These are phyloP conservation scores for Smutsia temminckii DNA, from an alignment of 2,797 vertebrate species.

Conservation along the genomic window DNA sequence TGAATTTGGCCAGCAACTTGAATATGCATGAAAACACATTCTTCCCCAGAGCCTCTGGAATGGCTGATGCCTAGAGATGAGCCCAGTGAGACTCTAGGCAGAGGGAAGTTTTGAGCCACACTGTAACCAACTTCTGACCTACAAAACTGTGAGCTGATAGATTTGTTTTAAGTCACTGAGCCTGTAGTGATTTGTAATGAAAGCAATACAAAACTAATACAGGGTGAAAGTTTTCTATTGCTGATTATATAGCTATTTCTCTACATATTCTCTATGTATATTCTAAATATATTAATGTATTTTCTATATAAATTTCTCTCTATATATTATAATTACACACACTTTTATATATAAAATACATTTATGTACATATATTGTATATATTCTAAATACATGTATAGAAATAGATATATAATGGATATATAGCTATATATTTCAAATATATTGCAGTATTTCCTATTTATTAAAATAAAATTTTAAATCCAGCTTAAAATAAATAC, in stretches of 20 bases:
- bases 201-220: not conserved
- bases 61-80: not conserved
- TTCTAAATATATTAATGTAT: no score
- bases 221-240: not conserved
- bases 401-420: no score
- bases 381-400: no score
- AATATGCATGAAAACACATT: not conserved
- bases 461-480: slow-evolving; percentile 43
- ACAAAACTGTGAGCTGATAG: not conserved
- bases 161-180: not conserved
- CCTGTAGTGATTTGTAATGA: not conserved
- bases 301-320: no score
- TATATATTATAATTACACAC: no score
- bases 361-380: no score
- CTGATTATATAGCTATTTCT: not conserved
- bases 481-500: not conserved
- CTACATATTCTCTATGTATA: no score
- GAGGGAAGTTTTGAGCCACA: not conserved
- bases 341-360: not conserved
- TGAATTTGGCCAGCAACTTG: not conserved
- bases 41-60: not conserved
- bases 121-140: not conserved
- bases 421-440: not conserved
- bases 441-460: not conserved
- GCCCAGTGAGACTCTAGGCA: not conserved